Percentiles rank a stretch among this genome's conserved stretches.
Evolutionary conservation across 2,888 invertebrate species (phyloP).

Genomic region (Ischnura elegans): DNA sequence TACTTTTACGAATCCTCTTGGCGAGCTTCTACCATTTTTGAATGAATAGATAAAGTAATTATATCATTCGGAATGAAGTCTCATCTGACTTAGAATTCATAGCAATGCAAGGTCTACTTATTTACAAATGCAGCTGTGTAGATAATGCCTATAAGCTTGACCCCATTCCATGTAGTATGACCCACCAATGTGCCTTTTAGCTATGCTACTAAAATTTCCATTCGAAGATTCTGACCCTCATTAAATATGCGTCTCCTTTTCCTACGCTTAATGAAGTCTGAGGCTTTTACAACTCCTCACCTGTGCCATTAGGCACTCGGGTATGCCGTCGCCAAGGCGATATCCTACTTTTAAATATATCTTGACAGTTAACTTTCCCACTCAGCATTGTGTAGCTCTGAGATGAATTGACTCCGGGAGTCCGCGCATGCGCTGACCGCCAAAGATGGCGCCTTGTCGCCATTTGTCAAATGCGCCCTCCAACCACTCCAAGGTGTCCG

Average conservation of each 20-base stretch:
- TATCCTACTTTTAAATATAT: background rate
- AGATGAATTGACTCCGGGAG: constrained; percentile 25
- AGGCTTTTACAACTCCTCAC: background rate
- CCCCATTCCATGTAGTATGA: no score
- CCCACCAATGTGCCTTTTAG: no score
- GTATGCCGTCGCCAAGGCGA: background rate
- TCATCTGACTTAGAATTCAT: no score
- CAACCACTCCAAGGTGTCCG: background rate
- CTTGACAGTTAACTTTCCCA: background rate
- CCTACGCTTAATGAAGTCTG: background rate
- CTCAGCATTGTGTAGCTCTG: background rate
- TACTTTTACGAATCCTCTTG: no score
- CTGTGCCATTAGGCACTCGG: background rate
- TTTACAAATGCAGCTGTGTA: no score
- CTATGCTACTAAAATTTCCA: no score
- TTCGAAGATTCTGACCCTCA: no score
- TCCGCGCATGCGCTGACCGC: constrained; percentile 23
- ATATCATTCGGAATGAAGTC: no score
- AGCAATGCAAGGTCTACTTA: no score
- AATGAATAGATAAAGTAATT: no score
- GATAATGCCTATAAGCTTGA: no score
- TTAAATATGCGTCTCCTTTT: background rate
- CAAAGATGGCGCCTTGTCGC: constrained; percentile 45
- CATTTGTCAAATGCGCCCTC: constrained; percentile 20
- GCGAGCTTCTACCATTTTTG: no score